Conservation (phyloP, 2,797 vertebrate species). For the Sebastes alutus region DNA sequence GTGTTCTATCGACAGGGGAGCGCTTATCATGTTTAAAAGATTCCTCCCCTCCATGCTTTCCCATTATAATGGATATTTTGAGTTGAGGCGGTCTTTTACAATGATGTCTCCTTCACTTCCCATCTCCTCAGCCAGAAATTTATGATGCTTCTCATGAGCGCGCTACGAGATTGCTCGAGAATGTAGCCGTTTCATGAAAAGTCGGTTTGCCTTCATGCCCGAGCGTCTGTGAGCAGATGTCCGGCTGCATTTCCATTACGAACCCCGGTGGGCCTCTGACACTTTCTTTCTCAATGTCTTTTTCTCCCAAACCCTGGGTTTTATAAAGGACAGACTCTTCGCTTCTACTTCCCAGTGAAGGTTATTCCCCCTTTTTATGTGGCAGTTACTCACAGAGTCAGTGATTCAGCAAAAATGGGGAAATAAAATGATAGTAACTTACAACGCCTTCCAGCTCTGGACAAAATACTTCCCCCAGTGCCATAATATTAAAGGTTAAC, state of each 20-base stretch:
- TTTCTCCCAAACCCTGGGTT: constrained; percentile 14
- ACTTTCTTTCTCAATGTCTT: constrained; percentile 12
- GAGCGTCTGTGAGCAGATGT: constrained; percentile 14
- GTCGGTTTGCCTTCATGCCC: constrained; percentile 7
- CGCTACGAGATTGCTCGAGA: constrained; percentile 4
- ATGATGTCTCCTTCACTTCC: constrained; percentile 48
- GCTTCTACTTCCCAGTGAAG: constrained; percentile 21
- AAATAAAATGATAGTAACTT: constrained; percentile 52
- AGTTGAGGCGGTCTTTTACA: constrained; percentile 44
- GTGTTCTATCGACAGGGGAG: constrained; percentile 44
- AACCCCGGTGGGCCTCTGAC: background rate
- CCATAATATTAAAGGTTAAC: constrained; percentile 63
- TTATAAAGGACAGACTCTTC: constrained; percentile 8
- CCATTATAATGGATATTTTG: constrained; percentile 61
- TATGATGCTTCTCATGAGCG: constrained; percentile 16
- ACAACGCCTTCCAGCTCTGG: constrained; percentile 20
- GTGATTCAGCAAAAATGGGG: constrained; percentile 62
- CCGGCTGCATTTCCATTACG: constrained; percentile 26
- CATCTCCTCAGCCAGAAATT: constrained; percentile 33
- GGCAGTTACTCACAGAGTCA: constrained; percentile 43
- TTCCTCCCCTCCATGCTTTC: background rate
- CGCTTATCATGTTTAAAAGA: constrained; percentile 66
- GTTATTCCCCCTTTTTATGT: constrained; percentile 48
- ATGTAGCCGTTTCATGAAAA: constrained; percentile 14
- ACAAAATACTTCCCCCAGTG: constrained; percentile 30